phyloP scores from a whole-genome alignment of 2,888 invertebrate species.

The Nomada goodeniana region DNA sequence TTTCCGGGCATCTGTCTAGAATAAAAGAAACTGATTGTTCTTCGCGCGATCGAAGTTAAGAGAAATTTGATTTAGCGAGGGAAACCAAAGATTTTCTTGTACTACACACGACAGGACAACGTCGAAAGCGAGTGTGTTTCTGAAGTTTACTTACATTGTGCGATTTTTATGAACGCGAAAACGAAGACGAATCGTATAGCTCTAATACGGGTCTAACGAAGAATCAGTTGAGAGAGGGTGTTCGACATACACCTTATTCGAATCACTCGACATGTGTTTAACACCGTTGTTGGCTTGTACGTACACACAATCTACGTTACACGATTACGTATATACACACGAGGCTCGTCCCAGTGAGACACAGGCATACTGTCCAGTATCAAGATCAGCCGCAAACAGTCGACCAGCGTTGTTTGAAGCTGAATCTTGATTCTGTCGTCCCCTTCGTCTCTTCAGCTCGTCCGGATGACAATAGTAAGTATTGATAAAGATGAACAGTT shows the following conservation, averaged over 20 bases:
- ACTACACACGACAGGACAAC: slow-evolving; percentile 18
- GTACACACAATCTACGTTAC: slow-evolving; percentile 53
- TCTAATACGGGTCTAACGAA: slow-evolving; percentile 16
- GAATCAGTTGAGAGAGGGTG: slow-evolving; percentile 26
- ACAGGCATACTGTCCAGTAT: slow-evolving; percentile 34
- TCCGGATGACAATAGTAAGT: not conserved
- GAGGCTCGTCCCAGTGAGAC: slow-evolving; percentile 8
- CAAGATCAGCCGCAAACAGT: slow-evolving; percentile 45
- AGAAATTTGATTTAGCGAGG: not conserved
- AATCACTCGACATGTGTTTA: slow-evolving; percentile 44
- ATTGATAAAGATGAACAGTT: slow-evolving; percentile 31
- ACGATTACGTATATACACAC: slow-evolving; percentile 45
- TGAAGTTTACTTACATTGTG: not conserved
- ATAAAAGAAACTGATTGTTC: not conserved
- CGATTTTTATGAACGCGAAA: slow-evolving; percentile 16
- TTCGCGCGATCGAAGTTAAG: not conserved
- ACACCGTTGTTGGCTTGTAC: slow-evolving; percentile 56
- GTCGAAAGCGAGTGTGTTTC: slow-evolving; percentile 8
- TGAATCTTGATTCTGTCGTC: slow-evolving; percentile 27
- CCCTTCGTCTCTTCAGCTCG: not conserved
- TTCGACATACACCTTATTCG: slow-evolving; percentile 32
- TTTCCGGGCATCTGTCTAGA: not conserved
- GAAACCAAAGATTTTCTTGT: not conserved
- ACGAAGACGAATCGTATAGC: not conserved
- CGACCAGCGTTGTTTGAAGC: slow-evolving; percentile 47